Conservation (phyloP, 2,113 vertebrate genomes). For the Zingel zingel region DNA sequence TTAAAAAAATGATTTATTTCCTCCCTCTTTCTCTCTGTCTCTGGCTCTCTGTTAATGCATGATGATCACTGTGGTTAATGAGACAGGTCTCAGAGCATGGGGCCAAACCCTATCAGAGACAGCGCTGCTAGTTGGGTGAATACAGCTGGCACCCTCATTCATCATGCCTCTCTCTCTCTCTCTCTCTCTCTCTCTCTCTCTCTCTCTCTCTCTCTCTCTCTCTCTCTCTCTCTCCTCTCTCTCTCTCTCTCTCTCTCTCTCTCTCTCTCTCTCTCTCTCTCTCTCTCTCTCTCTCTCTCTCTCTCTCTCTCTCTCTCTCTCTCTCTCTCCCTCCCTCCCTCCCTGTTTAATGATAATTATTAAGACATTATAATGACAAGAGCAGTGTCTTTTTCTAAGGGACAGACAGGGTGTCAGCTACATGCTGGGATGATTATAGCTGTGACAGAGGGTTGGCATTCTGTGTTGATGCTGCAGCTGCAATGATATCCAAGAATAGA, state of each 20-base stretch:
- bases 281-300: background rate
- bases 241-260: background rate
- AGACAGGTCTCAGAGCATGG: conserved; percentile 61
- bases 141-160: conserved; percentile 72
- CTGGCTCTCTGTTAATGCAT: conserved; percentile 47
- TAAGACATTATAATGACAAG: conserved; percentile 59
- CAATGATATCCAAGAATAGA: conserved; percentile 40
- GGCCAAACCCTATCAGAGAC: conserved; percentile 45
- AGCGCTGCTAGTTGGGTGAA: conserved; percentile 61
- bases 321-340: background rate
- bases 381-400: conserved; percentile 23
- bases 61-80: conserved; percentile 73
- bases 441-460: conserved; percentile 20
- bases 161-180: conserved; percentile 61
- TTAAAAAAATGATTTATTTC: conserved; percentile 37
- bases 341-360: conserved; percentile 47
- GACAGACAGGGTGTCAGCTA: conserved; percentile 8
- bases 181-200: background rate
- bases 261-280: background rate
- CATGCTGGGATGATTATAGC: conserved; percentile 38
- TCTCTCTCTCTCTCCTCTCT: background rate
- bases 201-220: too few species aligned
- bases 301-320: background rate
- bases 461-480: conserved; percentile 49
- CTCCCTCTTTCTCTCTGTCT: background rate